These are phyloP conservation scores for Pavo muticus DNA, from an alignment of 2,113 vertebrate species.

Conservation along the genomic window DNA sequence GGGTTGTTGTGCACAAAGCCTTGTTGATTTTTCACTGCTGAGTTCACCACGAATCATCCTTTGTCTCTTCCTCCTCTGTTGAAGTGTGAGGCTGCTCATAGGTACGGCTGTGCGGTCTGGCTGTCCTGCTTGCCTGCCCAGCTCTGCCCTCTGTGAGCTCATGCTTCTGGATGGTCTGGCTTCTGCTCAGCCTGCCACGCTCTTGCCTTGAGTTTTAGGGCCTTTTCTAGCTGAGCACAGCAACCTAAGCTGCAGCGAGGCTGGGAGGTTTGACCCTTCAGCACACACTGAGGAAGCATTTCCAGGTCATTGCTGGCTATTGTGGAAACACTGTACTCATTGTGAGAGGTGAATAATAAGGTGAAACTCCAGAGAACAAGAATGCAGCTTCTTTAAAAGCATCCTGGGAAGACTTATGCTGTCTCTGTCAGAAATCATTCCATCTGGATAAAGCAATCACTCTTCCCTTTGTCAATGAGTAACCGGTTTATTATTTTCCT, in stretches of 20 bases:
- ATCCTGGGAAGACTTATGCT: accelerated
- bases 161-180: accelerated
- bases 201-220: neutral
- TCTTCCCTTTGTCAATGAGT: neutral
- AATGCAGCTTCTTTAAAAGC: neutral
- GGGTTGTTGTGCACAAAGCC: neutral
- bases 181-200: neutral
- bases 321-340: neutral
- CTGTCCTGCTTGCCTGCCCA: accelerated
- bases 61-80: accelerated
- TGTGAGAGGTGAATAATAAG: neutral
- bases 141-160: neutral
- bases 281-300: neutral
- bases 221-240: accelerated
- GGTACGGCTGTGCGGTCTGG: accelerated
- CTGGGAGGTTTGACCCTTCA: neutral
- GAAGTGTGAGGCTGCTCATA: neutral
- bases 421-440: neutral
- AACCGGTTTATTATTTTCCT: neutral
- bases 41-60: neutral
- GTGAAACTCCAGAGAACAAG: neutral
- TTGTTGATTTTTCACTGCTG: accelerated
- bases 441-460: neutral
- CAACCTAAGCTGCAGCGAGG: accelerated
- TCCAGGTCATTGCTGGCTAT: neutral